Conservation (phyloP, 1,140 invertebrate genomes). For the Drosophila bocqueti region DNA sequence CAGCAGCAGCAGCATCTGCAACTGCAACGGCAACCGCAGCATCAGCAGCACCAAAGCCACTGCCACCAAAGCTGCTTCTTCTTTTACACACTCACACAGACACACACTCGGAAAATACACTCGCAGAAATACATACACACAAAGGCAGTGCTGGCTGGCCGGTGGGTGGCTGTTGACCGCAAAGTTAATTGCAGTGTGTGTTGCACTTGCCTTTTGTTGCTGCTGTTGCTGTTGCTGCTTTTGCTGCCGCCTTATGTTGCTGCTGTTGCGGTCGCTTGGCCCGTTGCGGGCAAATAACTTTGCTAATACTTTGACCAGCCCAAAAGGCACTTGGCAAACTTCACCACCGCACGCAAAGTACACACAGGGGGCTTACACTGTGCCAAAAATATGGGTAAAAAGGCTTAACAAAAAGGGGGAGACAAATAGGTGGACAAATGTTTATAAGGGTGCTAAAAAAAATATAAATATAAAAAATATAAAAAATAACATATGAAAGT, state of each 20-base stretch:
- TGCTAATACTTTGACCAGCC: slow-evolving; percentile 75
- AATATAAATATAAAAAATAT: too few relatives aligned
- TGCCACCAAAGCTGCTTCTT: slow-evolving; percentile 34
- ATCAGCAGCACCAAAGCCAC: slow-evolving; percentile 42
- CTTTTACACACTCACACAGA: slow-evolving; percentile 12
- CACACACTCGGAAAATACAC: slow-evolving; percentile 13
- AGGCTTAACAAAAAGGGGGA: neutral
- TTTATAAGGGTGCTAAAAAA: too few relatives aligned
- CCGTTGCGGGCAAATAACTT: slow-evolving; percentile 74
- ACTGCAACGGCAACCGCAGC: slow-evolving; percentile 36
- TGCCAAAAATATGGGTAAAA: neutral
- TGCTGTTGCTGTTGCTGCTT: slow-evolving; percentile 2
- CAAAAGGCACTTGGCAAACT: slow-evolving; percentile 63
- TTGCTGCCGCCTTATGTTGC: slow-evolving; percentile 32
- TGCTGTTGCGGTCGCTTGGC: slow-evolving; percentile 58
- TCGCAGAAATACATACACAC: slow-evolving; percentile 13
- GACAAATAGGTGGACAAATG: too few relatives aligned
- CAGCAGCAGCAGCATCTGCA: slow-evolving; percentile 18
- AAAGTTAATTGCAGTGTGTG: slow-evolving; percentile 74
- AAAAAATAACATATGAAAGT: too few relatives aligned
- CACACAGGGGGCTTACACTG: slow-evolving; percentile 14
- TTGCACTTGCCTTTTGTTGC: slow-evolving; percentile 34
- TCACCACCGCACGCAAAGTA: slow-evolving; percentile 30
- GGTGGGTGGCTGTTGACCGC: slow-evolving; percentile 69
- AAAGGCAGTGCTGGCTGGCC: slow-evolving; percentile 49